Conservation (phyloP, 2,888 invertebrate species). For the Tortrix viridana region DNA sequence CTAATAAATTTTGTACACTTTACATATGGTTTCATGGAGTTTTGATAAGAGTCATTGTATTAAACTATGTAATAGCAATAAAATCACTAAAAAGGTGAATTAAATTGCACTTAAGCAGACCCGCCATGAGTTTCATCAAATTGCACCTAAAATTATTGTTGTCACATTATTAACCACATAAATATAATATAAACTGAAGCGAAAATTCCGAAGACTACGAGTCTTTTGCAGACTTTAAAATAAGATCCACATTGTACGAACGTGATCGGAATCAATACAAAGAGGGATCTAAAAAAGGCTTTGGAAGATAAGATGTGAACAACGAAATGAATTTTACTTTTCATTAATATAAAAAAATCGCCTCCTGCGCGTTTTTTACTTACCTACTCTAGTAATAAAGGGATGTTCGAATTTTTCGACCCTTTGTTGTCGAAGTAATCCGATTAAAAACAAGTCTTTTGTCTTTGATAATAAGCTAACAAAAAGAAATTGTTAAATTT, state of each 20-base stretch:
- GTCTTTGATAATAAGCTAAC: conserved; percentile 15
- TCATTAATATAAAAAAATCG: conserved; percentile 1
- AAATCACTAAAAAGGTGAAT: too few relatives aligned
- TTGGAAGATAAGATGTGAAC: conserved; percentile 22
- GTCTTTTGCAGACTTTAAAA: conserved; percentile 34
- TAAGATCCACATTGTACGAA: conserved; percentile 31
- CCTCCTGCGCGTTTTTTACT: neutral
- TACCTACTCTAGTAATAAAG: conserved; percentile 13
- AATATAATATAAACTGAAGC: neutral
- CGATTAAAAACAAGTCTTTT: conserved; percentile 19
- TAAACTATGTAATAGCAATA: too few relatives aligned
- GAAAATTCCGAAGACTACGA: conserved; percentile 4
- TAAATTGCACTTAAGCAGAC: too few relatives aligned
- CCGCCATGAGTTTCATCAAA: too few relatives aligned
- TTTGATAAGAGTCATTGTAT: too few relatives aligned
- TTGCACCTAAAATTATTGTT: neutral
- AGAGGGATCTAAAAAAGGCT: conserved; percentile 21
- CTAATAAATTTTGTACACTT: conserved; percentile 39
- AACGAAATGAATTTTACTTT: conserved; percentile 17
- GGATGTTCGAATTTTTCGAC: conserved; percentile 3
- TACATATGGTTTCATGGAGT: neutral
- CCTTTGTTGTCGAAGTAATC: conserved; percentile 27
- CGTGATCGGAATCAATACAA: conserved; percentile 38
- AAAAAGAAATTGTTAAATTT: conserved; percentile 4
- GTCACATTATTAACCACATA: neutral